Base-by-base conservation (phyloP, 30 jellyfish, hydroid and myxozoan genomes). In the Cassiopea andromeda region DNA sequence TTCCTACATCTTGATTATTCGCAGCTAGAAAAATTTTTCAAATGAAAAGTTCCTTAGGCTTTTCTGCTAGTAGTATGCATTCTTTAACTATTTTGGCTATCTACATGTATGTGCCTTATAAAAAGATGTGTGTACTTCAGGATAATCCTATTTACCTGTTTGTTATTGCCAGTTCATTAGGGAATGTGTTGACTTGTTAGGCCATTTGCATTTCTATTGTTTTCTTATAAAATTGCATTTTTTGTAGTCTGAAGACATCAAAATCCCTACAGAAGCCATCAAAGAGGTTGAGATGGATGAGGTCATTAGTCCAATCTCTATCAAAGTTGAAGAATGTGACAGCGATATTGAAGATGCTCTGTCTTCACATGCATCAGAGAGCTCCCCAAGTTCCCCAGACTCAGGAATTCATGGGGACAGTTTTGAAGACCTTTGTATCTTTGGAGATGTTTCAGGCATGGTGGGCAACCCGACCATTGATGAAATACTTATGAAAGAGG, bases 381-480 rank as follows among this genome's bases (percentile, higher is more conserved):
- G 97, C 93, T 83, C 93, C 60, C 97, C 96, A 86, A 82, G 84
- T 75, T 89, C 98, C 89, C 98, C 98, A 75, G 96, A 82, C 89
- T 78, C 97, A 1, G 85, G 96, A 47, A 78, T 92, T 57, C 90
- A 81, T 48, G 90, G 95, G 84, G 94, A 81, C 87, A 77, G 73
- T 83, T 60, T 82, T 89, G 98, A 90, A 73, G 91, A 83, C 91
- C 83, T 94, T 74, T 49, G 89, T 67, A 76, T 96, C 97, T 87
- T 96, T 88, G 92, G 94, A 81, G 96, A 92, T 80, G 74, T 97
- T 84, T 87, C 94, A 61, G 61, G 99, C 98, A 10, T 96, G 99
- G 99, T 96, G 99, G 99, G 99, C 96, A 54, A 83, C 97, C 50
- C 87, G 92, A 44, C 99, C 99, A 27, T 75, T 80, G 97, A 91